These are phyloP conservation scores for Rhabdomys pumilio DNA, from an alignment of 2,797 vertebrate genomes.

Conservation along the genomic window DNA sequence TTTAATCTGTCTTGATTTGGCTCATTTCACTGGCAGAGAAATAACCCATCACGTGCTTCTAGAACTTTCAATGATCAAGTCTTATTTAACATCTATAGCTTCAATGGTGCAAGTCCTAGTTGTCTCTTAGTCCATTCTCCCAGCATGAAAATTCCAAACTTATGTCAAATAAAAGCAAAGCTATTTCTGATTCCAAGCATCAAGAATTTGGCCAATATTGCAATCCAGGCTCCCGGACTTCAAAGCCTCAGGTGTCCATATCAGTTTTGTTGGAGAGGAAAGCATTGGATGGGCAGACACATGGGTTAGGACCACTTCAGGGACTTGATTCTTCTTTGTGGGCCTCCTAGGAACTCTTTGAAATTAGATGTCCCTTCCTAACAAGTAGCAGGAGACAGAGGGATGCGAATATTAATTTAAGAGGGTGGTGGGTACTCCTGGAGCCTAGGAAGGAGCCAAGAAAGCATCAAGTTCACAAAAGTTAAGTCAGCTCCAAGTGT, in stretches of 20 bases:
- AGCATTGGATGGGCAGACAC: neutral
- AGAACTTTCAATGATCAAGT: neutral
- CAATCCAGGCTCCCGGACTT: neutral
- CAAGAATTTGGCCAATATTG: neutral
- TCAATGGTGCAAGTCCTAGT: neutral
- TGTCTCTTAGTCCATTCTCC: neutral
- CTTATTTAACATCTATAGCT: neutral
- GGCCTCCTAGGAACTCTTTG: slow-evolving; percentile 62
- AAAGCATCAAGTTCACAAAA: slow-evolving; percentile 78
- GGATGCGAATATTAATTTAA: slow-evolving; percentile 77
- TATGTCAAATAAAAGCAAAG: neutral
- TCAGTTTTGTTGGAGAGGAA: slow-evolving; percentile 18
- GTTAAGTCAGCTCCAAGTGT: slow-evolving; percentile 80
- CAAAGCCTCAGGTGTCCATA: accelerated
- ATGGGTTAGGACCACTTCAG: slow-evolving; percentile 46
- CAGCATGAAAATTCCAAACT: neutral
- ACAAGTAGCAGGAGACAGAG: slow-evolving; percentile 4
- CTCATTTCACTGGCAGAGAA: neutral
- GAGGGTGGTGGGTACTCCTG: slow-evolving; percentile 44
- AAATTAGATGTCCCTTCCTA: slow-evolving; percentile 70
- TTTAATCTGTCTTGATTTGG: neutral
- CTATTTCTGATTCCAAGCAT: slow-evolving; percentile 17
- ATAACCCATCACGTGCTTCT: neutral
- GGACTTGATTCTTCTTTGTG: slow-evolving; percentile 67
- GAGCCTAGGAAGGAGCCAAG: slow-evolving; percentile 69